Evolutionary conservation across 2,888 invertebrate genomes (phyloP).

Genomic region (Plebejus argus): DNA sequence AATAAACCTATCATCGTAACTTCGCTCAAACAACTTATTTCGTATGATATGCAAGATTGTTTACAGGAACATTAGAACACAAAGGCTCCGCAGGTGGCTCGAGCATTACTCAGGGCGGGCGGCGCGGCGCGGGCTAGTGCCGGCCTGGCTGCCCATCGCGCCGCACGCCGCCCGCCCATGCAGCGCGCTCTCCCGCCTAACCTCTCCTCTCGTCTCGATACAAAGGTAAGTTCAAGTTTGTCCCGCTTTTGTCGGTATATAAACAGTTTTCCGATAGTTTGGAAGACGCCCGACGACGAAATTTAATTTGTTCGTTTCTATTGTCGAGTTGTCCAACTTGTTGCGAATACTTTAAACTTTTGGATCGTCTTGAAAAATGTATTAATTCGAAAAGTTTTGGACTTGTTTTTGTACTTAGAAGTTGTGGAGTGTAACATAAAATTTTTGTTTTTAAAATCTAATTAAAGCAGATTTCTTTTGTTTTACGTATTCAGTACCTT

Average conservation of each 20-base stretch:
- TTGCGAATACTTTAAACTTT: slow-evolving; percentile 19
- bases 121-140: slow-evolving; percentile 67
- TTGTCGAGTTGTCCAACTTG: slow-evolving; percentile 6
- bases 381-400: not conserved
- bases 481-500: too few species aligned
- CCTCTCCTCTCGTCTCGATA: slow-evolving; percentile 17
- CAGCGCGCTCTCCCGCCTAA: slow-evolving; percentile 41
- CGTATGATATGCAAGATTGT: slow-evolving; percentile 47
- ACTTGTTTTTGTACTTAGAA: not conserved
- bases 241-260: slow-evolving; percentile 29
- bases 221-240: not conserved
- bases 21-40: slow-evolving; percentile 14
- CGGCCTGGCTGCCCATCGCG: slow-evolving; percentile 62
- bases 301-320: slow-evolving; percentile 17
- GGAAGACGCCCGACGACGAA: not conserved
- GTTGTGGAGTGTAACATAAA: not conserved
- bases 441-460: not conserved
- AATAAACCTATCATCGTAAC: not conserved
- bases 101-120: slow-evolving; percentile 68
- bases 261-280: slow-evolving; percentile 20
- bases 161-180: slow-evolving; percentile 61
- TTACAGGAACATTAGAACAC: slow-evolving; percentile 53
- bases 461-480: not conserved
- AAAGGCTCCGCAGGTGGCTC: slow-evolving; percentile 79
- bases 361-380: not conserved